Evolutionary conservation across 2,113 vertebrate genomes (phyloP).

Genomic region (Tachysurus fulvidraco): DNA sequence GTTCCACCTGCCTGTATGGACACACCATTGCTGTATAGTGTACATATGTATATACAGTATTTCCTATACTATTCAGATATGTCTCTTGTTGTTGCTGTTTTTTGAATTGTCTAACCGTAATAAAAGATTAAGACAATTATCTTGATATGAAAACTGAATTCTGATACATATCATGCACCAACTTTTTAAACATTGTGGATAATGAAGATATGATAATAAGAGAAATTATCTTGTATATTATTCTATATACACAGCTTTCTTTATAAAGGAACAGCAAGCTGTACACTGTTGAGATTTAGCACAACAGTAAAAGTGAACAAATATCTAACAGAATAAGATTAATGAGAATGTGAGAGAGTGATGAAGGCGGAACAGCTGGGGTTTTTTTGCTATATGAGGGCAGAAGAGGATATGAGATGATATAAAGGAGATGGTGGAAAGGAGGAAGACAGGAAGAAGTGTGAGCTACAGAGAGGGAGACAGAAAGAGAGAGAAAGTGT

Average conservation of each 20-base stretch:
- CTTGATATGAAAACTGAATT: neutral
- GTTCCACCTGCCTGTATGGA: neutral
- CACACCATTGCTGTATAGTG: neutral
- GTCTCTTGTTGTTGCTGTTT: neutral
- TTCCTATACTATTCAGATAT: neutral
- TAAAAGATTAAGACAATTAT: neutral
- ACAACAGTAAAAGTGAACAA: neutral
- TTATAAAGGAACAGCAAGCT: neutral
- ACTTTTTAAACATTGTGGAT: neutral
- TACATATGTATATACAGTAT: neutral
- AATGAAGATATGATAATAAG: neutral
- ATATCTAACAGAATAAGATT: neutral
- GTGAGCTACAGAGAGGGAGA: neutral
- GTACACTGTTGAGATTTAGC: neutral
- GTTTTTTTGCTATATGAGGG: neutral
- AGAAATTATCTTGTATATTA: neutral
- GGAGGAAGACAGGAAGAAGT: neutral
- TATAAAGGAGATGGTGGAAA: neutral
- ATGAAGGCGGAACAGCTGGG: neutral
- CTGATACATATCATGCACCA: neutral
- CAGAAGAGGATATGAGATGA: neutral
- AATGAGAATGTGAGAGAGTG: neutral
- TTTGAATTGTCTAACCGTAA: neutral
- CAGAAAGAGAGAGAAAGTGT: neutral
- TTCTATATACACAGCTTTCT: neutral